Conservation (phyloP, 1,140 invertebrate genomes). For the Lucilia sericata region DNA sequence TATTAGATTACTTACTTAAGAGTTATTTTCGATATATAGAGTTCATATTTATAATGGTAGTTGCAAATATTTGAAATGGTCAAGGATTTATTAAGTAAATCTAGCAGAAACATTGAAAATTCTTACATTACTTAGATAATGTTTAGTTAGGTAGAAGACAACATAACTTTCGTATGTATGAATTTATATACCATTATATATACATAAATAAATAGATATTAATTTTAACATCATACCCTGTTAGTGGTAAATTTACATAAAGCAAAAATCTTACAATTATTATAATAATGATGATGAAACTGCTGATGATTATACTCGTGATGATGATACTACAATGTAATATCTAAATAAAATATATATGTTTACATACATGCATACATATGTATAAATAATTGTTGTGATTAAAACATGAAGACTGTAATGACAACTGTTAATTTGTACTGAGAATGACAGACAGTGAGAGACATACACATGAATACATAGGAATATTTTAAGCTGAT, state of each 20-base stretch:
- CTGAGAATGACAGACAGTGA: not conserved
- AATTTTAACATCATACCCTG: no score
- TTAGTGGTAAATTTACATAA: not conserved
- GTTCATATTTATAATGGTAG: not conserved
- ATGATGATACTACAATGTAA: not conserved
- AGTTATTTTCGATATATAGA: not conserved
- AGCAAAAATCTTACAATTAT: not conserved
- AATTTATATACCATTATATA: no score
- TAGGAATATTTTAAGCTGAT: no score
- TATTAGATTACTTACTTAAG: not conserved
- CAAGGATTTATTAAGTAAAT: conserved; percentile 11
- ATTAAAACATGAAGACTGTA: conserved; percentile 2
- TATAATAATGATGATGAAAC: not conserved
- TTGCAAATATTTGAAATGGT: conserved; percentile 20
- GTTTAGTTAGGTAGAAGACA: not conserved
- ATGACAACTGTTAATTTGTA: conserved; percentile 18
- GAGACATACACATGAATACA: not conserved
- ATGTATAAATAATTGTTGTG: conserved; percentile 10
- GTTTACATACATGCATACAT: no score
- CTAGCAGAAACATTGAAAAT: conserved; percentile 12
- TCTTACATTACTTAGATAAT: not conserved
- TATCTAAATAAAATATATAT: not conserved
- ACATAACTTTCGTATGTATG: no score
- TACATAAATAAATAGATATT: no score
- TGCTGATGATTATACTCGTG: not conserved